Conservation (phyloP, 1,140 invertebrate species). For the Eumaeus atala region DNA sequence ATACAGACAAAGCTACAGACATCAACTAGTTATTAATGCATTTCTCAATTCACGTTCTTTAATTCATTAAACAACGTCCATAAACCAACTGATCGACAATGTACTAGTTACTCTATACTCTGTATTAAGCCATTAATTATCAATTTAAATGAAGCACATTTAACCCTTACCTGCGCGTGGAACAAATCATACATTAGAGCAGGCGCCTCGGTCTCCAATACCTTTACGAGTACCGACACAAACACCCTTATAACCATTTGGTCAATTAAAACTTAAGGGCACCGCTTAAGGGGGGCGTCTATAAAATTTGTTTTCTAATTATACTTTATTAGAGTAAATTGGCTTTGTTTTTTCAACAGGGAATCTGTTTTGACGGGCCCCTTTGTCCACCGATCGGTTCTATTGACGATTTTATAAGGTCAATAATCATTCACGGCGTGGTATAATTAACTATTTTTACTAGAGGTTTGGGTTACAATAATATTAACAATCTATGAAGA, state of each 20-base stretch:
- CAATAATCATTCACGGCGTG: slow-evolving; percentile 67
- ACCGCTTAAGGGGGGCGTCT: slow-evolving; percentile 48
- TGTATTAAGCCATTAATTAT: slow-evolving; percentile 16
- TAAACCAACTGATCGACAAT: slow-evolving; percentile 10
- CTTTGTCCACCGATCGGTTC: slow-evolving; percentile 55
- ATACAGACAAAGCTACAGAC: no score
- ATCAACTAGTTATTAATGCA: no score
- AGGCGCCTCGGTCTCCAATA: slow-evolving; percentile 35
- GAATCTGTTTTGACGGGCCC: slow-evolving; percentile 43
- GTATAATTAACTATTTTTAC: slow-evolving; percentile 61
- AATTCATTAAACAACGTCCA: no score
- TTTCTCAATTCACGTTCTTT: no score
- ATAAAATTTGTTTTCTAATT: slow-evolving; percentile 71
- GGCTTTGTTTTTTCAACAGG: slow-evolving; percentile 60
- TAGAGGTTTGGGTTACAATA: slow-evolving; percentile 27
- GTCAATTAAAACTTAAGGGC: slow-evolving; percentile 55
- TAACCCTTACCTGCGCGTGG: slow-evolving; percentile 40
- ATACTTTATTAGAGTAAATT: slow-evolving; percentile 64
- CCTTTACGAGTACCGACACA: slow-evolving; percentile 37
- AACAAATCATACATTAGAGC: slow-evolving; percentile 54
- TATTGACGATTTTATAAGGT: slow-evolving; percentile 70
- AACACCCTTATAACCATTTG: slow-evolving; percentile 49
- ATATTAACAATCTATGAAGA: slow-evolving; percentile 31
- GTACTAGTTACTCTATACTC: slow-evolving; percentile 23
- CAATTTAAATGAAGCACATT: slow-evolving; percentile 34